Conservation (phyloP, 2,797 vertebrate species). For the Thamnophis elegans region DNA sequence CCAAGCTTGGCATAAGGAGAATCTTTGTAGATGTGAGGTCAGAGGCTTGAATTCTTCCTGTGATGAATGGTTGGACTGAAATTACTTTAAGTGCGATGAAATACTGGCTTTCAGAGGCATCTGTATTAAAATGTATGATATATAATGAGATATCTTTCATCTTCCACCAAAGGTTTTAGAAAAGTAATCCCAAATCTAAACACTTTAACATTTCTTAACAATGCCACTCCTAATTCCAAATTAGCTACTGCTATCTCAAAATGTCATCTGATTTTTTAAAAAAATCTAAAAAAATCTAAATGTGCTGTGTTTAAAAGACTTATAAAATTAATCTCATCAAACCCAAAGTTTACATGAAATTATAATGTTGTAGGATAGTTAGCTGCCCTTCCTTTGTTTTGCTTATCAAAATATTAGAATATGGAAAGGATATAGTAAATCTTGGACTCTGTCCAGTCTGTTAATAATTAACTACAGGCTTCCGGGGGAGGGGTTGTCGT, state of each 20-base stretch:
- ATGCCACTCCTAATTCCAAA: not conserved
- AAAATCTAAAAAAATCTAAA: too few relatives aligned
- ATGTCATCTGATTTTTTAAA: not conserved
- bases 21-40: not conserved
- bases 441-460: not conserved
- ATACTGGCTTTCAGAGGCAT: not conserved
- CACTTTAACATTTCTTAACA: not conserved
- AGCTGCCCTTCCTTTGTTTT: constrained; percentile 26
- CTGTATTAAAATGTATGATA: not conserved
- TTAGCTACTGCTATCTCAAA: not conserved
- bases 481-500: too few relatives aligned
- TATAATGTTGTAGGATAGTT: not conserved
- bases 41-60: not conserved
- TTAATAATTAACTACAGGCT: constrained; percentile 54
- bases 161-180: not conserved
- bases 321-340: constrained; percentile 22
- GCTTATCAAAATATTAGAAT: constrained; percentile 41
- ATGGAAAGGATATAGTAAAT: constrained; percentile 20
- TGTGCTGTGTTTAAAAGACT: not conserved
- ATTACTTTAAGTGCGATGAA: not conserved
- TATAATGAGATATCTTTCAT: too few relatives aligned
- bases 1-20: not conserved
- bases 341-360: constrained; percentile 19
- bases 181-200: not conserved
- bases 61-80: not conserved